Evolutionary conservation across 1,140 invertebrate species (phyloP), one percentile per base, ranked within the genome.

Genomic region (Eurosta solidaginis): DNA sequence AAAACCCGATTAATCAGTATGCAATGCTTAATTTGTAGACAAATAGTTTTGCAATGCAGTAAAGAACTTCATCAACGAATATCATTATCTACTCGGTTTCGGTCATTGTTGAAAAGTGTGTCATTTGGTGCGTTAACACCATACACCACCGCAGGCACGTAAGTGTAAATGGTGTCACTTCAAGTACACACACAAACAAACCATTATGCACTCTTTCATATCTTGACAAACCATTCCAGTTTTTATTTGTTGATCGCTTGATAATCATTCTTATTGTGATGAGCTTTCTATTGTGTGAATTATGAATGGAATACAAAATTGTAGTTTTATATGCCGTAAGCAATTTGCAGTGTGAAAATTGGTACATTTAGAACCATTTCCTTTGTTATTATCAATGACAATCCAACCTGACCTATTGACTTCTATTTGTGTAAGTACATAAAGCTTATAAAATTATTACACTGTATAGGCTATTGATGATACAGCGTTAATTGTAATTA

Each of bases 121-220:
- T 33, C 59, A 68, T 68, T 40, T 9, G 59, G 59, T 33, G 59
- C n/a, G 59, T 68, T 68, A 68, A 29, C n/a, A n/a, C 40, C 59
- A 68, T 68, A 68, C 59, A 33, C 59, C 59, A 68, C 59, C 59
- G 59, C 59, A 68, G 36, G 36, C 59, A 68, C 33, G 33, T 33
- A n/a, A n/a, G n/a, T n/a, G n/a, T n/a, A 40, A 68, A 68, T 68
- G 59, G 59, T 68, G 33, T 40, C 59, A 68, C n/a, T 40, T 68
- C 17, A 17, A 59, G 29, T 29, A 59, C 54, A 59, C 29, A n/a
- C n/a, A n/a, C n/a, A n/a, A n/a, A n/a, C n/a, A n/a, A n/a, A n/a
- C n/a, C n/a, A n/a, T n/a, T n/a, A 17, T 29, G 27, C 54, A 22
- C 27, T 14, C 33, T 40, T 68, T 68, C 40, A 68, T 68, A 40